Conservation (phyloP, 2,888 invertebrate species). For the Leptarthrus brevirostris region DNA sequence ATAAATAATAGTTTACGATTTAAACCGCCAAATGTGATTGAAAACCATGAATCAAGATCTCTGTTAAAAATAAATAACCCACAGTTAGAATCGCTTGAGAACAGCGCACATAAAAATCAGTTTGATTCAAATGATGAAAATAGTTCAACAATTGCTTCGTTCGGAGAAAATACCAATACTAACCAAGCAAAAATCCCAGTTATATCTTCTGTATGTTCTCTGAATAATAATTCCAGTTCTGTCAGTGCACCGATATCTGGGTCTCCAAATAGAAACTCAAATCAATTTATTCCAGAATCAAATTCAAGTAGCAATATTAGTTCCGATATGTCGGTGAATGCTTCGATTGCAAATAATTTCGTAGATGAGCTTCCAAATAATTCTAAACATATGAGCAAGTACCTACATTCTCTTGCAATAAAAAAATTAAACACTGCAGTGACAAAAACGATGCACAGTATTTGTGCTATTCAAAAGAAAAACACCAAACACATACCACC, state of each 20-base stretch:
- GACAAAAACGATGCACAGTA: conserved; percentile 53
- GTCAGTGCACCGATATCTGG: not conserved
- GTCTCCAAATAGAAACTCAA: not conserved
- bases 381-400: not conserved
- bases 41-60: not conserved
- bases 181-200: conserved; percentile 5
- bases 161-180: not conserved
- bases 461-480: conserved; percentile 60
- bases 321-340: not conserved
- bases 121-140: too few species aligned
- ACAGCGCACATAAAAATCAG: too few species aligned
- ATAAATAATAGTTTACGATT: not conserved
- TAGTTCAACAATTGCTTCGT: not conserved
- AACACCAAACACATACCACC: conserved; percentile 63
- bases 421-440: conserved; percentile 51
- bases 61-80: not conserved
- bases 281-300: not conserved
- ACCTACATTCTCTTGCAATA: conserved; percentile 8
- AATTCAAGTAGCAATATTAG: not conserved
- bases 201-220: conserved; percentile 49
- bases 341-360: not conserved
- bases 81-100: not conserved
- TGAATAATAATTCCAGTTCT: not conserved
- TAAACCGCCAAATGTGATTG: not conserved
- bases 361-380: not conserved